phyloP scores from a whole-genome alignment of 2,113 vertebrate species.

The Apodemus speciosus region DNA sequence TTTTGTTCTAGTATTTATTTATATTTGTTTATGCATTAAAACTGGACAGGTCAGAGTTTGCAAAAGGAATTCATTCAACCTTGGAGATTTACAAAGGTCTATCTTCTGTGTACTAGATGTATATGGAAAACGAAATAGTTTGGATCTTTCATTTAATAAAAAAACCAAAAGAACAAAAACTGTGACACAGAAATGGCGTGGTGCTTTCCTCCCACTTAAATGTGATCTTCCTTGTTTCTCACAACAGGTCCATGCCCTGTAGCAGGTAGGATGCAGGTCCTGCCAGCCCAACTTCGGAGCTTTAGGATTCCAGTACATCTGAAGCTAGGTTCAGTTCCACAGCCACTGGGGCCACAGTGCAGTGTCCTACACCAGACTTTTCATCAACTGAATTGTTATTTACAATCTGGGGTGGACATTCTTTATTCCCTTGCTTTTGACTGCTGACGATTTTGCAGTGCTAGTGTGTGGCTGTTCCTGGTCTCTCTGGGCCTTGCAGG shows the following conservation, averaged over 20 bases:
- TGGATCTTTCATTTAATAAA: background rate
- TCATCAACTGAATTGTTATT: slow-evolving; percentile 61
- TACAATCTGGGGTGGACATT: background rate
- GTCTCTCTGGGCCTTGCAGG: background rate
- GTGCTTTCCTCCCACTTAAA: background rate
- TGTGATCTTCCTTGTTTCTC: background rate
- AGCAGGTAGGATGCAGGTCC: slow-evolving; percentile 95
- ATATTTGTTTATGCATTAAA: background rate
- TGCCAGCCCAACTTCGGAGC: slow-evolving; percentile 92
- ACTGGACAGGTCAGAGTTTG: background rate
- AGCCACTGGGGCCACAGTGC: slow-evolving; percentile 88
- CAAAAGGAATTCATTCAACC: background rate
- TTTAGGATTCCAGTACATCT: slow-evolving; percentile 94
- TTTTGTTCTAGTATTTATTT: background rate
- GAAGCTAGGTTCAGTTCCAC: slow-evolving; percentile 92
- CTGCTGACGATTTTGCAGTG: background rate
- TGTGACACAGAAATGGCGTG: background rate
- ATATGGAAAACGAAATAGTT: background rate
- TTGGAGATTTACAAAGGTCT: background rate
- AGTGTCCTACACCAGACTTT: slow-evolving; percentile 73
- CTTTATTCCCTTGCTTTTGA: slow-evolving; percentile 33
- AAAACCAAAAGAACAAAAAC: too few relatives aligned
- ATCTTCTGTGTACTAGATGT: background rate
- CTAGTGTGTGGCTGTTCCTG: background rate
- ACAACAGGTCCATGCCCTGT: slow-evolving; percentile 88